These are phyloP conservation scores for Blastomussa wellsi DNA, from an alignment of 92 coral and sea anemone species.

Conservation along the genomic window DNA sequence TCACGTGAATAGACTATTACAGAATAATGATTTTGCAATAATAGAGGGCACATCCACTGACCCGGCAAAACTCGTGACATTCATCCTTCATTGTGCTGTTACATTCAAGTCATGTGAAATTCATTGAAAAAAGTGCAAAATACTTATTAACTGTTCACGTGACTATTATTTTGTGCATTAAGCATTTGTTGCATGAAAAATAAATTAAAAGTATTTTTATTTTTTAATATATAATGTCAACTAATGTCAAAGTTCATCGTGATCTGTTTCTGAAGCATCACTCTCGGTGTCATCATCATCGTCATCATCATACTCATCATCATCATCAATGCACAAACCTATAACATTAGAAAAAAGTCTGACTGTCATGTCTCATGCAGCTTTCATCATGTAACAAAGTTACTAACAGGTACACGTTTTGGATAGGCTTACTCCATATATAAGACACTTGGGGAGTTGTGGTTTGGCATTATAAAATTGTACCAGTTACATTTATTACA, in stretches of 20 bases:
- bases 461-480: too few relatives aligned
- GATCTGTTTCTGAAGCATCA: slow-evolving; percentile 25
- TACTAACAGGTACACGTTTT: neutral
- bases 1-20: too few relatives aligned
- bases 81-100: too few relatives aligned
- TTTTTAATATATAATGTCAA: neutral
- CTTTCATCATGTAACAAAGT: neutral
- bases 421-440: too few relatives aligned
- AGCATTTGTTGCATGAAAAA: neutral
- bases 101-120: too few relatives aligned
- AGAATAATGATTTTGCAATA: too few relatives aligned
- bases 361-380: neutral
- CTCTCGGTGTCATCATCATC: neutral
- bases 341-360: neutral
- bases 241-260: slow-evolving; percentile 22
- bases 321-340: slow-evolving; percentile 41
- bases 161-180: neutral
- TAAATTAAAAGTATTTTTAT: neutral
- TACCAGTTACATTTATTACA: too few relatives aligned
- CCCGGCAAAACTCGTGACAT: too few relatives aligned
- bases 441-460: too few relatives aligned
- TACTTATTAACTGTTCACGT: neutral
- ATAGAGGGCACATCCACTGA: too few relatives aligned
- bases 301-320: slow-evolving; percentile 36
- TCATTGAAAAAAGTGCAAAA: neutral